Conservation (phyloP, 1,140 invertebrate species). For the Steinernema khuongi region DNA sequence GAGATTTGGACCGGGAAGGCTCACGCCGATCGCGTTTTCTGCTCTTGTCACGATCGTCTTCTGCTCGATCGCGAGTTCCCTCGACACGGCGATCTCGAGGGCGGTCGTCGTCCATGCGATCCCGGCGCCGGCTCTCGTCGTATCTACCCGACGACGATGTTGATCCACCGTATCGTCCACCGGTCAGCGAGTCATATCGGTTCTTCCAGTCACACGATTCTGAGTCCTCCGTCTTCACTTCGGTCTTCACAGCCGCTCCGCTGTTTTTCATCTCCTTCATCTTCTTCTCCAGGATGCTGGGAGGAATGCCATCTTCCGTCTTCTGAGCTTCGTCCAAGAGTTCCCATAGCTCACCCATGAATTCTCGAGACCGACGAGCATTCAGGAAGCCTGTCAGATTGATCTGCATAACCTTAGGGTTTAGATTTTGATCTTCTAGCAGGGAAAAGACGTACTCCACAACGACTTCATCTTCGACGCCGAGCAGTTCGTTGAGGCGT, state of each 20-base stretch:
- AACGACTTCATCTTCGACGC: constrained; percentile 96
- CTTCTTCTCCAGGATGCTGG: constrained; percentile 83
- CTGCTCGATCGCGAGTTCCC: not conserved
- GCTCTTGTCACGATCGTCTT: constrained; percentile 16
- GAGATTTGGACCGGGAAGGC: not conserved
- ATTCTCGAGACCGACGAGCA: constrained; percentile 90
- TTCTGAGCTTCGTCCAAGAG: constrained; percentile 88
- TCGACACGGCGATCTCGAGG: not conserved
- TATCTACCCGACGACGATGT: not conserved
- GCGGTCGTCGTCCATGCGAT: not conserved
- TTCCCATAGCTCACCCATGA: constrained; percentile 94
- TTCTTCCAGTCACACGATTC: constrained; percentile 51
- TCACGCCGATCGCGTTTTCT: constrained; percentile 7
- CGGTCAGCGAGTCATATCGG: constrained; percentile 48
- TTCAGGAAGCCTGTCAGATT: constrained; percentile 98
- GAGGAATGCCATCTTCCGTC: constrained; percentile 85
- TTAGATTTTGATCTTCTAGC: constrained; percentile 75
- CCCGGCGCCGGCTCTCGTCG: not conserved
- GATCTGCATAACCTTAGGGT: constrained; percentile 98
- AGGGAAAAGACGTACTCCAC: constrained; percentile 98
- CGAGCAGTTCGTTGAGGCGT: constrained; percentile 84
- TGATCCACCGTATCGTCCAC: constrained; percentile 45
- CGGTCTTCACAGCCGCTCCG: not conserved
- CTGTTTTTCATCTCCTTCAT: constrained; percentile 72
- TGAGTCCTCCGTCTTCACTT: constrained; percentile 34